A percentile compares a stretch with the other conserved stretches of the same genome.
Conservation (phyloP, 1,140 invertebrate genomes). For the Dysdera silvatica region DNA sequence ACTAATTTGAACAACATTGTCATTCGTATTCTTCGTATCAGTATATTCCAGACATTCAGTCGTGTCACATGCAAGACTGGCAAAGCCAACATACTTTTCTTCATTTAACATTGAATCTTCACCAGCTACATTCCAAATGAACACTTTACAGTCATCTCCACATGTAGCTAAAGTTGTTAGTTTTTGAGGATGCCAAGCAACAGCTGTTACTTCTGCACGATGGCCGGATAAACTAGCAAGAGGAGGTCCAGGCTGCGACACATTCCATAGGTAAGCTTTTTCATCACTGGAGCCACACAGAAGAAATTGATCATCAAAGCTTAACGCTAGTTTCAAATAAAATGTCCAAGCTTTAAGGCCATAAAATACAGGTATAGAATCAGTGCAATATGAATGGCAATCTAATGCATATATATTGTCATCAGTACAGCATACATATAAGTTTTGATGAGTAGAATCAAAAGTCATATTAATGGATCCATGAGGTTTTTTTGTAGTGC, state of each 20-base stretch:
- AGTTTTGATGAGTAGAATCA: slow-evolving; percentile 55
- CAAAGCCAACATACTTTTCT: no score
- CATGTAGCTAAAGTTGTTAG: slow-evolving; percentile 45
- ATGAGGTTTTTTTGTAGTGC: slow-evolving; percentile 54
- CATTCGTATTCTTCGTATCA: no score
- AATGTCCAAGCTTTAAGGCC: slow-evolving; percentile 69
- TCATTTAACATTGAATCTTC: no score
- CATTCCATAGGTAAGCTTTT: slow-evolving; percentile 73
- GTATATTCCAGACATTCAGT: no score
- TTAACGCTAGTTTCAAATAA: slow-evolving; percentile 71
- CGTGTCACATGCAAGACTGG: no score
- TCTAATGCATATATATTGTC: slow-evolving; percentile 77
- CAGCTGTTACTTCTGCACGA: slow-evolving; percentile 70
- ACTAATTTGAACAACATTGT: no score
- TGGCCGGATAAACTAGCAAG: slow-evolving; percentile 63
- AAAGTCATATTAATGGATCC: slow-evolving; percentile 72
- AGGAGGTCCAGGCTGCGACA: slow-evolving; percentile 43
- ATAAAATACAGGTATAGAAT: slow-evolving; percentile 41
- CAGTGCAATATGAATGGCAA: slow-evolving; percentile 53
- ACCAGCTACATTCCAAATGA: not conserved
- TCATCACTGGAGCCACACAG: slow-evolving; percentile 75
- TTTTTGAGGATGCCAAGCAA: slow-evolving; percentile 60
- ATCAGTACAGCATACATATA: slow-evolving; percentile 80
- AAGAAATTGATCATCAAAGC: slow-evolving; percentile 67
- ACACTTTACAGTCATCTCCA: slow-evolving; percentile 9